These are phyloP conservation scores for Myripristis murdjan DNA, from an alignment of 2,797 vertebrate species.

Conservation along the genomic window DNA sequence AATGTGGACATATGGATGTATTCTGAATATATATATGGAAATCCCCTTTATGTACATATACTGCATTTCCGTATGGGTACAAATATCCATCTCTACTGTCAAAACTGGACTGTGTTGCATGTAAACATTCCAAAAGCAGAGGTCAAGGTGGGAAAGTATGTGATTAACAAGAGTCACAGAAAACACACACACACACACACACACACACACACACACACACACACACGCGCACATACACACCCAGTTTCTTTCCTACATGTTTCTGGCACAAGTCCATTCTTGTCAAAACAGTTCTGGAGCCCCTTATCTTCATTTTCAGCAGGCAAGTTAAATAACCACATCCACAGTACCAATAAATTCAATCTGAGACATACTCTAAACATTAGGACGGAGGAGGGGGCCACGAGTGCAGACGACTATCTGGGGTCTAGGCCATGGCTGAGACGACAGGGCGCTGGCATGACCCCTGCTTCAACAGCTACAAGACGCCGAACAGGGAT, in stretches of 20 bases:
- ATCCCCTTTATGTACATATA: no score
- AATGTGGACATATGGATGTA: no score
- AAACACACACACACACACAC: slow-evolving; percentile 13
- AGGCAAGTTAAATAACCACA: slow-evolving; percentile 66
- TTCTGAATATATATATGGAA: no score
- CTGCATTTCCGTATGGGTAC: no score
- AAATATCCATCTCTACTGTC: slow-evolving; percentile 10
- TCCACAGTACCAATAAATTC: slow-evolving; percentile 61
- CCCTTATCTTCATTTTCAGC: slow-evolving; percentile 58
- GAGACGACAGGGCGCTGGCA: neutral
- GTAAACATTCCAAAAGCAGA: slow-evolving; percentile 22
- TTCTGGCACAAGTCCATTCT: slow-evolving; percentile 67
- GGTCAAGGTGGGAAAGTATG: slow-evolving; percentile 30
- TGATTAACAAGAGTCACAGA: slow-evolving; percentile 30
- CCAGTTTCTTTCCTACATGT: neutral
- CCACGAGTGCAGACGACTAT: slow-evolving; percentile 14
- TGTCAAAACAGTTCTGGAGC: slow-evolving; percentile 56
- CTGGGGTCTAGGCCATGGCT: neutral
- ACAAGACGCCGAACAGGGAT: neutral
- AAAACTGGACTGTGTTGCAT: slow-evolving; percentile 27
- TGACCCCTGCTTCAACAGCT: neutral
- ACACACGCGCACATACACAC: no score
- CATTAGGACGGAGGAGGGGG: slow-evolving; percentile 14
- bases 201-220: no score
- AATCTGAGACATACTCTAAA: slow-evolving; percentile 52